Base-by-base conservation (phyloP, 2,113 vertebrate genomes). In the Phalacrocorax pelagicus region DNA sequence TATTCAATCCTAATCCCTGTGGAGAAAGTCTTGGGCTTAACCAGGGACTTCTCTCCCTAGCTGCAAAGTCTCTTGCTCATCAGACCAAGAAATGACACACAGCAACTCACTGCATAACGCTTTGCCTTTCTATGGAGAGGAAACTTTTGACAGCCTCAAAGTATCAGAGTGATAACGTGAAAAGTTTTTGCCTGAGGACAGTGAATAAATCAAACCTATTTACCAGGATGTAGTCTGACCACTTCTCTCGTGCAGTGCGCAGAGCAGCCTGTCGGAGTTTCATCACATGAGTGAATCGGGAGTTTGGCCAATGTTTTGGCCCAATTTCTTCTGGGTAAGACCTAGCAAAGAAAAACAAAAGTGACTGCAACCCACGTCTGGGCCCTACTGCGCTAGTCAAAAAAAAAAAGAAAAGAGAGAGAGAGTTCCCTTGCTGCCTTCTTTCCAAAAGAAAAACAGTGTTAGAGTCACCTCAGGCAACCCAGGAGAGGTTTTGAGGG, bases 171-270 rank as follows among this genome's bases (percentile, higher is more conserved):
- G 21, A 75, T 12, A 20, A 34, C 24, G 54, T 77, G 70, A 42
- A 92, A 77, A 87, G 29, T 21, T 87, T 88, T 54, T 79, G 34
- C 74, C 73, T 29, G 73, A 89, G 24, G 72, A 30, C 18, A 91
- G 71, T 57, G 27, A 77, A 90, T 49, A 65, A 95, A 88, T 52
- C 38, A 86, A 94, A 84, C 30, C 6, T 54, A 71, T 96, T 98
- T 97, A 99, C 99, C 98, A 99, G 98, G 80, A 99, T 98, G 89
- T 99, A 99, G 96, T 99, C 99, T 55, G 99, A 99, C 99, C 99
- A 99, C 92, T 98, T 99, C 67, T 99, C 99, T 80, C 98, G 98
- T 22, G 99, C 99, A 7, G 99, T 97, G 19, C 98, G 98, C 94
- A 99, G 97, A 11, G 99, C 99, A 13, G 99, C 99, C 97, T 99